phyloP scores from a whole-genome alignment of 2,113 vertebrate species.

The Sceloporus undulatus region DNA sequence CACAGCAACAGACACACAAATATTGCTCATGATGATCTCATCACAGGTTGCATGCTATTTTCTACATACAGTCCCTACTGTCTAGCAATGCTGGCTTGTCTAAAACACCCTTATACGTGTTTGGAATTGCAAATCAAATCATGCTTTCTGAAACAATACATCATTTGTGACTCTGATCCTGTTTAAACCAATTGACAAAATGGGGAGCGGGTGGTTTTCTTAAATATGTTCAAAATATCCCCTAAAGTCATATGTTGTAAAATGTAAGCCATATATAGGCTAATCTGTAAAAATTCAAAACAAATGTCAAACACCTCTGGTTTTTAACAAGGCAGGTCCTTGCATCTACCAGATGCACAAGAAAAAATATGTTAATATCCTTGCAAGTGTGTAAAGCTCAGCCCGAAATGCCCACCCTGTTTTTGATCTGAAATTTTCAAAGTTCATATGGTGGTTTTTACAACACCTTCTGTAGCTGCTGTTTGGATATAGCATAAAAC shows the following conservation, averaged over 20 bases:
- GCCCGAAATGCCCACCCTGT: neutral
- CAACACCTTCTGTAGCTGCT: neutral
- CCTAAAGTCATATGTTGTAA: neutral
- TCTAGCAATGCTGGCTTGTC: neutral
- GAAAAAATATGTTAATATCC: neutral
- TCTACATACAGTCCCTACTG: neutral
- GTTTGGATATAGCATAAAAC: slow-evolving; percentile 4
- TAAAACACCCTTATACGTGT: neutral
- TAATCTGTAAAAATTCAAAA: neutral
- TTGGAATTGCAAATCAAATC: neutral
- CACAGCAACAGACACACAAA: neutral
- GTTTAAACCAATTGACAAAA: neutral
- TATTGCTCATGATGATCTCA: neutral
- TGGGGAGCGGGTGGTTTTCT: neutral
- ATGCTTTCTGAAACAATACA: neutral
- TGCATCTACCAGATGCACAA: neutral
- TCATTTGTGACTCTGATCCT: neutral
- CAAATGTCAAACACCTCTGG: neutral
- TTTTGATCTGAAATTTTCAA: neutral
- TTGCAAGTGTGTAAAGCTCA: neutral
- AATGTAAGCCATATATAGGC: neutral
- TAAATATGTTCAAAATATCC: neutral
- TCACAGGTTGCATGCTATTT: neutral
- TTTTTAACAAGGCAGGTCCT: neutral
- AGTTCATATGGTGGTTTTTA: neutral